Evolutionary conservation across 2,797 vertebrate species (phyloP).

Genomic region (Leontopithecus rosalia): DNA sequence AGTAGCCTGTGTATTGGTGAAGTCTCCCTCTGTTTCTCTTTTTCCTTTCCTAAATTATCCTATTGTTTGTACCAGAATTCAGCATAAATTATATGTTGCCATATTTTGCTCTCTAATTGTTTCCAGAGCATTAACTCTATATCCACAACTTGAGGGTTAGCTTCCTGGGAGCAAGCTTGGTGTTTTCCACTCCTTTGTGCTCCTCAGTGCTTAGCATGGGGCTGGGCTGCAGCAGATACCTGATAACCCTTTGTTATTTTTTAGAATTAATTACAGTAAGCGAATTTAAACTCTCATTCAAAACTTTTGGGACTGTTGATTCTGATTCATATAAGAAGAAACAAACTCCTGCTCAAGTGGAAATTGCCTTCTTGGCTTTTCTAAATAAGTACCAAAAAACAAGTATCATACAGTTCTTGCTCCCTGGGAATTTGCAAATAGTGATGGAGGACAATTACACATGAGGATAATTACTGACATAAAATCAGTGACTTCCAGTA

Average conservation of each 20-base stretch:
- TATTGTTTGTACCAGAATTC: neutral
- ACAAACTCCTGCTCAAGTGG: neutral
- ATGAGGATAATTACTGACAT: neutral
- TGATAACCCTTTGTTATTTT: neutral
- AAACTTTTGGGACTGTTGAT: neutral
- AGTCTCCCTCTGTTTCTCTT: neutral
- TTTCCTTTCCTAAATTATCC: slow-evolving; percentile 4
- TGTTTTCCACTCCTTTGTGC: neutral
- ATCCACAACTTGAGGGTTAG: neutral
- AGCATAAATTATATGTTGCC: neutral
- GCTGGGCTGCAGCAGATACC: too few species aligned
- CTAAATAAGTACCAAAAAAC: slow-evolving; percentile 10
- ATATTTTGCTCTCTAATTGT: neutral
- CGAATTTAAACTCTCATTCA: neutral
- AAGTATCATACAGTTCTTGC: neutral
- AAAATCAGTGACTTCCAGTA: slow-evolving; percentile 9
- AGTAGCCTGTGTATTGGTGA: neutral
- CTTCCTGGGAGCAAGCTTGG: neutral
- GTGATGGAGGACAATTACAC: neutral
- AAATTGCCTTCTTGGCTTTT: slow-evolving; percentile 32
- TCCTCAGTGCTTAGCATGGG: neutral
- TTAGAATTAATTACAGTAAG: neutral
- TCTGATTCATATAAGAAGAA: slow-evolving; percentile 11
- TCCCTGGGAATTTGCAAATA: slow-evolving; percentile 7
- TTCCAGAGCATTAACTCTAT: neutral